These are phyloP conservation scores for Haliclystus octoradiatus DNA, from an alignment of 30 jellyfish, hydroid and myxozoan genomes.

Conservation along the genomic window DNA sequence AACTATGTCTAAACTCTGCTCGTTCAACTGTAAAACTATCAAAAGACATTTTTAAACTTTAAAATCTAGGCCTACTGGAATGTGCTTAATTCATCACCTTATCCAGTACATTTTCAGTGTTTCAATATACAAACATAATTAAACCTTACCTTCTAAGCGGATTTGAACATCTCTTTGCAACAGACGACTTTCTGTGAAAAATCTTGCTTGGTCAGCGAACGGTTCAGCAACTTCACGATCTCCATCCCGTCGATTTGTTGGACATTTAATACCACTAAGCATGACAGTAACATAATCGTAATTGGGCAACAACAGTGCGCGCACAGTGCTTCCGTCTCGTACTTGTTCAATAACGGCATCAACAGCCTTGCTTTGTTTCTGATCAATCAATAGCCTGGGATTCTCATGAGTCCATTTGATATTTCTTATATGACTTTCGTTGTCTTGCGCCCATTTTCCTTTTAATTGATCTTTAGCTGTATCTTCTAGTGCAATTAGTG, in stretches of 20 bases:
- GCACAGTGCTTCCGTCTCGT: conserved; percentile 84
- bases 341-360: conserved; percentile 84
- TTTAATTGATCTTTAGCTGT: conserved; percentile 62
- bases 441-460: conserved; percentile 92
- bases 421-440: conserved; percentile 66
- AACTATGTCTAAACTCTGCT: no score
- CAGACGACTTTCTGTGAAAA: conserved; percentile 79
- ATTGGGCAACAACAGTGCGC: conserved; percentile 77
- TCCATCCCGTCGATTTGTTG: conserved; percentile 61
- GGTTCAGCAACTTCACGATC: conserved; percentile 68
- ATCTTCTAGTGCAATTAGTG: conserved; percentile 65
- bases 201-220: conserved; percentile 78
- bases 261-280: conserved; percentile 92
- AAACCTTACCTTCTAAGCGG: conserved; percentile 73
- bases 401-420: conserved; percentile 74
- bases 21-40: no score
- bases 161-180: conserved; percentile 80
- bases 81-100: no score
- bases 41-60: no score
- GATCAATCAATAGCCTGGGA: conserved; percentile 78
- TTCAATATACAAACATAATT: no score
- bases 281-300: conserved; percentile 83
- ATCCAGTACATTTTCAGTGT: no score
- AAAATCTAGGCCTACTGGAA: no score
- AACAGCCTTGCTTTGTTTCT: conserved; percentile 68